Base-by-base conservation (phyloP, 2,888 invertebrate genomes). In the Tachina lurida region DNA sequence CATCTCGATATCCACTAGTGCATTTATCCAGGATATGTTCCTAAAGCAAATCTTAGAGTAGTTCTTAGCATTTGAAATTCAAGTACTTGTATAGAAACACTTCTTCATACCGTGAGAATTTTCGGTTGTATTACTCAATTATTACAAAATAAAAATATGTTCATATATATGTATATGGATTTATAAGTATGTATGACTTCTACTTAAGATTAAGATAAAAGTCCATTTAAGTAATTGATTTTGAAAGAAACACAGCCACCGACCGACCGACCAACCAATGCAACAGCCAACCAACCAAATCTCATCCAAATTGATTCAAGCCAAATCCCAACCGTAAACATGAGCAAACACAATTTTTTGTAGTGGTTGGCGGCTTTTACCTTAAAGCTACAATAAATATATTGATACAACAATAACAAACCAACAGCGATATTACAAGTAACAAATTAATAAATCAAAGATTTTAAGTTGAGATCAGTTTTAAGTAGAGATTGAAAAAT, bases 391-490 rank as follows among this genome's bases (percentile, higher is more conserved):
- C 45, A 75, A 70, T 60, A 13, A 73, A 62, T 49, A 62, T 54
- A 62, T 67, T 67, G 56, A 74, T 65, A 47, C 78, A 76, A 63
- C 22, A 41, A 41, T 45, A 79, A 74, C n/a, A 68, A 31, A 5
- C 7, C 41, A 70, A 12, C 45, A 54, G n/a, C 19, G 39, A 17
- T 31, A 54, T 71, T 71, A 63, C 62, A 73, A 73, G 83, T 73
- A 86, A 80, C 85, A 86, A 86, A 86, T 86, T 86, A 86, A 86
- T 86, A 86, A 86, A 86, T 86, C 85, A 86, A 78, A 82, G 85
- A 86, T 86, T 65, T 82, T 62, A 60, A 75, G 78, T 75, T 75
- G 71, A 75, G 75, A 86, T 86, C 85, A 74, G 67, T 58, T 80
- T 76, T 41, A 84, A 67, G 54, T 65, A 65, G 13, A 65, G 58